Conservation (phyloP, 2,888 invertebrate species). For the Gari tellinella region DNA sequence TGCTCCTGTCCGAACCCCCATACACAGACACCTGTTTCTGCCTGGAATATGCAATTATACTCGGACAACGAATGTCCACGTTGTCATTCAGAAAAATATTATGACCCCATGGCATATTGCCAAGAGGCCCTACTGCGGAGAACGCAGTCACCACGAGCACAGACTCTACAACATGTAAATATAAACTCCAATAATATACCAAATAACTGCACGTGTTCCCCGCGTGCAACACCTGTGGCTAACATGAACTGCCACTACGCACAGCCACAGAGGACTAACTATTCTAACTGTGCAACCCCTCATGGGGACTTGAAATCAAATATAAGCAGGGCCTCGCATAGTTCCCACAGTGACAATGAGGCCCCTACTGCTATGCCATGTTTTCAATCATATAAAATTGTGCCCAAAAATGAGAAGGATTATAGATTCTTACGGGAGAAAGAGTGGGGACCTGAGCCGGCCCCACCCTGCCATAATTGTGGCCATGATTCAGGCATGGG, state of each 20-base stretch:
- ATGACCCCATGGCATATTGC: constrained; percentile 68
- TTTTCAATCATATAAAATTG: constrained; percentile 62
- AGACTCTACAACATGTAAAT: constrained; percentile 42
- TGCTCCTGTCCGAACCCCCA: constrained; percentile 79
- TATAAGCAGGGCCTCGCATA: constrained; percentile 51
- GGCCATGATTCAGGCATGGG: constrained; percentile 56
- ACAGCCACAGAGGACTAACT: constrained; percentile 45
- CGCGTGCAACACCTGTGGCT: constrained; percentile 48
- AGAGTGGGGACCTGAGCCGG: constrained; percentile 58
- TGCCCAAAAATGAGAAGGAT: constrained; percentile 63
- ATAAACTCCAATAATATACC: constrained; percentile 40
- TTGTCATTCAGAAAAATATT: constrained; percentile 69
- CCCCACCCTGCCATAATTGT: constrained; percentile 53
- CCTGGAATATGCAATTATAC: constrained; percentile 73
- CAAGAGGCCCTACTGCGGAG: constrained; percentile 68
- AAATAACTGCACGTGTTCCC: constrained; percentile 31
- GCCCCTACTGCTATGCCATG: constrained; percentile 50
- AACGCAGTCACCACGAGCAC: constrained; percentile 61
- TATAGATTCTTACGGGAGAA: constrained; percentile 51
- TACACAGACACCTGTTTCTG: constrained; percentile 66
- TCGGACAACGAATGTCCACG: constrained; percentile 75
- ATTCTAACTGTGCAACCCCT: constrained; percentile 47
- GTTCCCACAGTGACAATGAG: constrained; percentile 68
- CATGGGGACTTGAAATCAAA: constrained; percentile 44
- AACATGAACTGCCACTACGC: constrained; percentile 54